Conservation (phyloP, 2,888 invertebrate species). For the Erannis defoliaria region DNA sequence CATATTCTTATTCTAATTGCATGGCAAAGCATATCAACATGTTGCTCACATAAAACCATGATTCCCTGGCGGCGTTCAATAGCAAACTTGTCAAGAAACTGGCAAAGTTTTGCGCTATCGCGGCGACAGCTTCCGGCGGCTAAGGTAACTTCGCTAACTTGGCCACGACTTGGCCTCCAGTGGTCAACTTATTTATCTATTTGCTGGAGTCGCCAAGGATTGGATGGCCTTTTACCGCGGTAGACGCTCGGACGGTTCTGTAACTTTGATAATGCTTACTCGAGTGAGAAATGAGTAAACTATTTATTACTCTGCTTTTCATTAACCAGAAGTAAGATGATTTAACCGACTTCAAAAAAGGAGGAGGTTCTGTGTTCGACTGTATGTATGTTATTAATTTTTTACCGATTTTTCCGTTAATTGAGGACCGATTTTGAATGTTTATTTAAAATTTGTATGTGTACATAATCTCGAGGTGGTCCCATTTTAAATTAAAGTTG, state of each 20-base stretch:
- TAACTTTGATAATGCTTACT: slow-evolving; percentile 1
- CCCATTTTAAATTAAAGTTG: no score
- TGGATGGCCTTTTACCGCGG: slow-evolving; percentile 12
- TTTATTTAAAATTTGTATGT: no score
- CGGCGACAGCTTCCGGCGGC: slow-evolving; percentile 18
- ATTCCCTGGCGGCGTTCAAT: not conserved
- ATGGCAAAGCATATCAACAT: no score
- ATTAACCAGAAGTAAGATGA: not conserved
- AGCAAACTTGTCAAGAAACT: slow-evolving; percentile 15
- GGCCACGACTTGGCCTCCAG: slow-evolving; percentile 19
- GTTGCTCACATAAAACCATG: not conserved
- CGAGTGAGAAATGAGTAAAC: not conserved
- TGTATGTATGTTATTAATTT: no score
- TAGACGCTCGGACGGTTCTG: not conserved
- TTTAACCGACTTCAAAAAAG: no score
- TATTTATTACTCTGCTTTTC: not conserved
- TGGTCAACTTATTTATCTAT: slow-evolving; percentile 27
- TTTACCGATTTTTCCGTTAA: no score
- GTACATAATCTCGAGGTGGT: no score
- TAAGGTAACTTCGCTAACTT: slow-evolving; percentile 20
- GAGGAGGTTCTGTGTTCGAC: no score
- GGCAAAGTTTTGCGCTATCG: slow-evolving; percentile 23
- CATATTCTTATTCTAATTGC: no score
- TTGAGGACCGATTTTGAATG: no score
- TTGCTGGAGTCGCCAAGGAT: slow-evolving; percentile 12